Evolutionary conservation across 1,140 invertebrate species (phyloP).

Genomic region (Notospermus geniculatus): DNA sequence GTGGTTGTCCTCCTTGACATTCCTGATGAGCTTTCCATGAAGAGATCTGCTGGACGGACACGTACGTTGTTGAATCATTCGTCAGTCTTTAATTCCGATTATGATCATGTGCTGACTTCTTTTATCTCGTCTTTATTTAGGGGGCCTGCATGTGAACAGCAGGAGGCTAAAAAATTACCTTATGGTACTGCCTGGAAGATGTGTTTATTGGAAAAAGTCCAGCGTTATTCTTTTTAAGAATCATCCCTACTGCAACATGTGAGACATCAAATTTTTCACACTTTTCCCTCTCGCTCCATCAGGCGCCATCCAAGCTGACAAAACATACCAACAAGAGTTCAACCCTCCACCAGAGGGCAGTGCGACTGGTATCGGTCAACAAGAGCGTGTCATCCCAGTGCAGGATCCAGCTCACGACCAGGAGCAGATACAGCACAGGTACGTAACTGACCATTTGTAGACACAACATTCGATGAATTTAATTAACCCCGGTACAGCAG

Average conservation of each 20-base stretch:
- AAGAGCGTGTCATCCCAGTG: conserved; percentile 49
- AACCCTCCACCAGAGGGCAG: conserved; percentile 55
- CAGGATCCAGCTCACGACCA: conserved; percentile 48
- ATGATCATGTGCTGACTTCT: too few relatives aligned
- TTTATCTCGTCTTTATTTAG: too few relatives aligned
- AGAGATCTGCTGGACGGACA: conserved; percentile 49
- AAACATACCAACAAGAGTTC: conserved; percentile 52
- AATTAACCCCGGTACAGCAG: too few relatives aligned
- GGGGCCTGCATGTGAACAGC: neutral
- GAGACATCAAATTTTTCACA: neutral
- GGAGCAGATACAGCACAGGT: conserved; percentile 55
- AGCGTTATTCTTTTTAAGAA: neutral
- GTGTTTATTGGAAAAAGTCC: neutral
- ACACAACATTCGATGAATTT: too few relatives aligned
- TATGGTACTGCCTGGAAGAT: neutral
- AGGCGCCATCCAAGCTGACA: conserved; percentile 40
- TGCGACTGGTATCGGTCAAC: conserved; percentile 49
- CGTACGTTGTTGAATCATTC: conserved; percentile 31
- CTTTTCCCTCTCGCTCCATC: conserved; percentile 14
- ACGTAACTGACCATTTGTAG: neutral
- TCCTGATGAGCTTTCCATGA: conserved; percentile 47
- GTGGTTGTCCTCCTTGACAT: conserved; percentile 51
- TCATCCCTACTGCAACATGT: neutral
- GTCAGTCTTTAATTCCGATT: too few relatives aligned
- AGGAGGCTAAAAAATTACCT: neutral